Base-by-base conservation (phyloP, 2,888 invertebrate genomes). In the Hyles lineata region DNA sequence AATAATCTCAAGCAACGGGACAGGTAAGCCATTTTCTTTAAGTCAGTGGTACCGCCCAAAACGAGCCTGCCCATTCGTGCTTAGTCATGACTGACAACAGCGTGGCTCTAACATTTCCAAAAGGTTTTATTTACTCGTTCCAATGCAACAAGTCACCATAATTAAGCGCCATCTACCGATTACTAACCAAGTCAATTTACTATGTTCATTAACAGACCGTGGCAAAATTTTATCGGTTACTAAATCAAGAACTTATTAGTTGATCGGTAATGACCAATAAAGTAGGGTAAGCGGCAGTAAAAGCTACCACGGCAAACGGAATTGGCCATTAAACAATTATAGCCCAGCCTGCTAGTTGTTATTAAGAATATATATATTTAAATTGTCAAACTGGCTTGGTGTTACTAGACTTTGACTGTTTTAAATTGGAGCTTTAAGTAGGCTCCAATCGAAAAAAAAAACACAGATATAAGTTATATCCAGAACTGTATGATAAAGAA, bases 241-340 rank as follows among this genome's bases (percentile, higher is more conserved):
- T 67, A 67, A 67, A 67, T 67, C 50, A 67, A 23, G 67, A 67
- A 67, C 67, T 67, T 67, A 67, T 67, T 67, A 67, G 67, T 67
- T 67, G 67, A 67, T 67, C 67, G 23, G 67, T 50, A 67, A 67
- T 50, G 67, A 67, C 67, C 67, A 15, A 67, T 67, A 67, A 67
- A 67, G 43, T 67, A 6, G 35, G 35, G 43, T 67, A 67, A 67
- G 67, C 23, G 67, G 67, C 17, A 15, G 23, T 67, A 67, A 63
- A 67, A 43, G 2, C 43, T 17, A 50, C 50, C 17, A 15, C 17
- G 67, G 23, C 43, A 23, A 43, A 23, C 50, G 6, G 43, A 67
- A 67, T 67, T 67, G 50, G 17, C 50, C 17, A 50, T 67, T 43
- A 67, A 67, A 67, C 50, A 67, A 67, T 67, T 43, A 67, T 50